A percentile compares a stretch with the other conserved stretches of the same genome.
Evolutionary conservation across 2,797 vertebrate genomes (phyloP).

Genomic region (Brotula barbata): DNA sequence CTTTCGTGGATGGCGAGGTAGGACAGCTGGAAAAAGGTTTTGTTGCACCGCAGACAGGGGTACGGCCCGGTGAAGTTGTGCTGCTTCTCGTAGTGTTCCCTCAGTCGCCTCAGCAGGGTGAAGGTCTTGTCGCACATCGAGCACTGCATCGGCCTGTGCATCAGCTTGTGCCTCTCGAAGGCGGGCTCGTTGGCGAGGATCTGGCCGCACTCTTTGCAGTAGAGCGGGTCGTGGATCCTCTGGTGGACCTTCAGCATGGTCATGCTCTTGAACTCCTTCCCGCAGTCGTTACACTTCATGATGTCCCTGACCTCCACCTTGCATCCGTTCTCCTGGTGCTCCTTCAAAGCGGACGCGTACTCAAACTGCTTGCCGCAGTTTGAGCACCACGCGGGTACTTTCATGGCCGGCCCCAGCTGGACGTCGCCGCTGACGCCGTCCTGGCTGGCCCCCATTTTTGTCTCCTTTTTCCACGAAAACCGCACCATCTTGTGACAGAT

Average conservation of each 20-base stretch:
- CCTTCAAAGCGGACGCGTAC: constrained; percentile 60
- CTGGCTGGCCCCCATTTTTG: constrained; percentile 17
- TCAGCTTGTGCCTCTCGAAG: constrained; percentile 75
- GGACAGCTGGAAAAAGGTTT: constrained; percentile 73
- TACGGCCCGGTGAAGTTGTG: constrained; percentile 72
- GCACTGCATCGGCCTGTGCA: constrained; percentile 75
- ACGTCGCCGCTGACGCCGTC: neutral
- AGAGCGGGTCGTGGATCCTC: constrained; percentile 74
- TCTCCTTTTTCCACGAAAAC: constrained; percentile 64
- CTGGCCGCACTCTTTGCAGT: constrained; percentile 78
- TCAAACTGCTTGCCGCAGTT: constrained; percentile 77
- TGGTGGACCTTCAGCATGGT: constrained; percentile 77
- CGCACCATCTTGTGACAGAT: constrained; percentile 68
- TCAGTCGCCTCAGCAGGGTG: constrained; percentile 67
- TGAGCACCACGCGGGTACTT: constrained; percentile 73
- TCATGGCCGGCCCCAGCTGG: constrained; percentile 40
- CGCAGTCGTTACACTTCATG: constrained; percentile 68
- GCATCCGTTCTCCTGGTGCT: constrained; percentile 71
- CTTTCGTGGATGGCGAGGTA: constrained; percentile 77
- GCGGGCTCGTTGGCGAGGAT: constrained; percentile 66
- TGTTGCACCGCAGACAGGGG: constrained; percentile 67
- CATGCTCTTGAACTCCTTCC: constrained; percentile 73
- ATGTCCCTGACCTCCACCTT: constrained; percentile 60
- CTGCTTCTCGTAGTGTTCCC: constrained; percentile 77
- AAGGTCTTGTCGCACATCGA: constrained; percentile 75